Evolutionary conservation across 2,797 vertebrate genomes (phyloP).

Genomic region (Gallinago nigripennis): DNA sequence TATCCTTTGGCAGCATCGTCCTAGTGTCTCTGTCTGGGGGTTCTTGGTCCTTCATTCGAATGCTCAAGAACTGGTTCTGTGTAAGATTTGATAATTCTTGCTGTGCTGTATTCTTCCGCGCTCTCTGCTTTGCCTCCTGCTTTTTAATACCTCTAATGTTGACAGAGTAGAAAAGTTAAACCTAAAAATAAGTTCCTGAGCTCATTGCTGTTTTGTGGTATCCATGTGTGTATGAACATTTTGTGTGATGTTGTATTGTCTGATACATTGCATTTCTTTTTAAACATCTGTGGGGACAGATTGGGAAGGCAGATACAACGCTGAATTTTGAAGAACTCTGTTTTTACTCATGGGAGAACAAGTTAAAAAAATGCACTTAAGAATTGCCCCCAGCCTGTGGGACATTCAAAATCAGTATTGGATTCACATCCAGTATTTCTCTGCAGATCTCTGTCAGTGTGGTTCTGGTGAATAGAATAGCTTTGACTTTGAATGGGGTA

Average conservation of each 20-base stretch:
- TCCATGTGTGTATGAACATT: neutral
- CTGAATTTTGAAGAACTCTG: neutral
- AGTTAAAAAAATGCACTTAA: neutral
- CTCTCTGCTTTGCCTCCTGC: neutral
- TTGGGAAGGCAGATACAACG: neutral
- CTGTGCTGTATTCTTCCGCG: neutral
- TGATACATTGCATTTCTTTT: neutral
- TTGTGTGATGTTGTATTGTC: neutral
- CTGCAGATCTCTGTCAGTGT: neutral
- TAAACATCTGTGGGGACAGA: neutral
- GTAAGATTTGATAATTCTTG: conserved; percentile 39
- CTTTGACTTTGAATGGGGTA: conserved; percentile 12
- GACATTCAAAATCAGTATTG: neutral
- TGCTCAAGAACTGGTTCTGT: neutral
- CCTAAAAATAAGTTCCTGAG: neutral
- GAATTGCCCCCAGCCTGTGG: neutral
- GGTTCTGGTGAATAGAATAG: neutral
- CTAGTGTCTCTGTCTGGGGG: neutral
- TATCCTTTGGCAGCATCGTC: conserved; percentile 30
- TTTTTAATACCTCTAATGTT: neutral
- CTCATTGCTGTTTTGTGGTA: neutral
- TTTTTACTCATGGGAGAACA: neutral
- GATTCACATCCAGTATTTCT: neutral
- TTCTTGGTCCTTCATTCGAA: conserved; percentile 26
- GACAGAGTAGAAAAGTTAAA: neutral